phyloP scores from a whole-genome alignment of 2,113 vertebrate species.

The Menidia beryllina region DNA sequence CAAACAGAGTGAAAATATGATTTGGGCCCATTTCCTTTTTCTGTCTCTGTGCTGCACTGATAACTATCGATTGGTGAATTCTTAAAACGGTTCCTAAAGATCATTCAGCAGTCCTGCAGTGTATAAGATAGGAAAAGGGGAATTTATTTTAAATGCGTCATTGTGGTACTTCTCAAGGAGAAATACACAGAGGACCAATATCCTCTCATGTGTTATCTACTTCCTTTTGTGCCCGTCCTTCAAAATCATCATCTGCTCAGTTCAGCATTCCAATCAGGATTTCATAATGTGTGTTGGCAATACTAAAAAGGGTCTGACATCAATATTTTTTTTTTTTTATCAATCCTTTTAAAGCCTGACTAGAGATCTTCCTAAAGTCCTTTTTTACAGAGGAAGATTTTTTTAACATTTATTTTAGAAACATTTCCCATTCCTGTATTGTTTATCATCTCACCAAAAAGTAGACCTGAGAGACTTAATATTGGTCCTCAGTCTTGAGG shows the following conservation, averaged over 20 bases:
- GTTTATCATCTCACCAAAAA: too few species aligned
- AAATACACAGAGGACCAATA: neutral
- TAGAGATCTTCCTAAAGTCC: neutral
- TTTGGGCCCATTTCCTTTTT: neutral
- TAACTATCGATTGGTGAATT: constrained; percentile 41
- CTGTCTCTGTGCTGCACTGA: constrained; percentile 30
- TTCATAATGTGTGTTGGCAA: neutral
- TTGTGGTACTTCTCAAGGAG: constrained; percentile 3
- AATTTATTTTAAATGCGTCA: neutral
- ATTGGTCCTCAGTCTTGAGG: too few species aligned
- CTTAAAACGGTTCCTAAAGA: constrained; percentile 26
- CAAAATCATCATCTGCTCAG: neutral
- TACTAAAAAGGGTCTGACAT: neutral
- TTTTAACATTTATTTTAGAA: too few species aligned
- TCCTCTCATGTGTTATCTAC: neutral
- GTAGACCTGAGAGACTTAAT: too few species aligned
- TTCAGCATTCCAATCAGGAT: neutral
- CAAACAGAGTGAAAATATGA: neutral
- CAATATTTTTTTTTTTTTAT: neutral
- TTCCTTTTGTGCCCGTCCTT: neutral
- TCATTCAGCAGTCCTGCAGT: constrained; percentile 31
- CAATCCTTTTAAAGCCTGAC: neutral
- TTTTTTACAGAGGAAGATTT: neutral
- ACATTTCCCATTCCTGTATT: too few species aligned
- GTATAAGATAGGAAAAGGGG: neutral